phyloP scores from a whole-genome alignment of 2,797 vertebrate genomes.

The Peromyscus nudipes region DNA sequence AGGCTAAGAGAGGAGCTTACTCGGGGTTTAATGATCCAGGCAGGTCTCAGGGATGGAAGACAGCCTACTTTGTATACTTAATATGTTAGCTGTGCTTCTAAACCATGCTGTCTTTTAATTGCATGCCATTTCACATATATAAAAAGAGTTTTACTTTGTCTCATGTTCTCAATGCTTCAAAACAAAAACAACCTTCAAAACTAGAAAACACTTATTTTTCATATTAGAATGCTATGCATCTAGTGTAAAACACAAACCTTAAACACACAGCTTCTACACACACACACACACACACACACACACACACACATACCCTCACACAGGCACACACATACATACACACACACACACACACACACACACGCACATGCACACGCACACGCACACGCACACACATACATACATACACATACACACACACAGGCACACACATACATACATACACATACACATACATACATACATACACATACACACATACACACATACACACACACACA shows the following conservation, averaged over 20 bases:
- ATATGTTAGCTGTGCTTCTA: not conserved
- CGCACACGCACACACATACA: not conserved
- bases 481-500: not conserved
- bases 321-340: not conserved
- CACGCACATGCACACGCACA: not conserved
- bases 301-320: not conserved
- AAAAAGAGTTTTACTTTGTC: constrained; percentile 32
- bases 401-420: not conserved
- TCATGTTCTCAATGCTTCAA: constrained; percentile 58
- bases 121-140: not conserved
- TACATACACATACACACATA: not conserved
- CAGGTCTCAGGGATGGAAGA: not conserved
- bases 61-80: not conserved
- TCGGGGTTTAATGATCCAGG: not conserved
- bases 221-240: not conserved
- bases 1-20: not conserved
- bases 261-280: not conserved
- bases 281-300: not conserved
- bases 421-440: not conserved
- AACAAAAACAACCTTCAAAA: constrained; percentile 63
- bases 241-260: not conserved
- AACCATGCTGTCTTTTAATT: not conserved
- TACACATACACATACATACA: not conserved
- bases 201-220: constrained; percentile 42
- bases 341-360: not conserved